Conservation (phyloP, 2,113 vertebrate genomes). For the Aramus guarauna region DNA sequence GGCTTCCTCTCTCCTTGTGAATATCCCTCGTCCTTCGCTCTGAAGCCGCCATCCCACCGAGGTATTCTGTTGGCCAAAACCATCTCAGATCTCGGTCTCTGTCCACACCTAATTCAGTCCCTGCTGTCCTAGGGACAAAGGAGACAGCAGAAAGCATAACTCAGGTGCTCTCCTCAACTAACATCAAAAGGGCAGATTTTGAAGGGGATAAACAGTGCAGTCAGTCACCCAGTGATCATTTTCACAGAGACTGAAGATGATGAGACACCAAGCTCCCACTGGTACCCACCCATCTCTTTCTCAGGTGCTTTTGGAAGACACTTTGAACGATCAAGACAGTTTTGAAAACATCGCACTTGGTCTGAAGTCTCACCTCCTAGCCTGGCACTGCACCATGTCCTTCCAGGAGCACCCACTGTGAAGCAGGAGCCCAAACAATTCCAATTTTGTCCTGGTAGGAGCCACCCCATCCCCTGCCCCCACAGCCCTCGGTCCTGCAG, state of each 20-base stretch:
- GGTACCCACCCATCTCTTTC: background rate
- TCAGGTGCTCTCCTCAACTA: background rate
- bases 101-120: background rate
- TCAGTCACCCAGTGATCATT: fast-evolving
- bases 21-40: background rate
- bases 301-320: background rate
- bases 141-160: background rate
- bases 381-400: background rate
- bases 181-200: background rate
- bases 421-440: background rate
- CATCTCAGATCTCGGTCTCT: background rate
- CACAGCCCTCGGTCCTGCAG: background rate
- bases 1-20: background rate
- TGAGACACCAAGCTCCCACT: background rate
- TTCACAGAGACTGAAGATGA: background rate
- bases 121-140: background rate
- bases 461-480: background rate
- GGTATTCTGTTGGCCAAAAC: background rate
- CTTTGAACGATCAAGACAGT: background rate
- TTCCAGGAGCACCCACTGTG: background rate
- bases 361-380: background rate
- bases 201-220: background rate
- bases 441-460: background rate
- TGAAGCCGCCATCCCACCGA: background rate
- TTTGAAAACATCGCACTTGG: background rate